These are phyloP conservation scores for Thecophora atra DNA, from an alignment of 2,888 invertebrate genomes.

Conservation along the genomic window DNA sequence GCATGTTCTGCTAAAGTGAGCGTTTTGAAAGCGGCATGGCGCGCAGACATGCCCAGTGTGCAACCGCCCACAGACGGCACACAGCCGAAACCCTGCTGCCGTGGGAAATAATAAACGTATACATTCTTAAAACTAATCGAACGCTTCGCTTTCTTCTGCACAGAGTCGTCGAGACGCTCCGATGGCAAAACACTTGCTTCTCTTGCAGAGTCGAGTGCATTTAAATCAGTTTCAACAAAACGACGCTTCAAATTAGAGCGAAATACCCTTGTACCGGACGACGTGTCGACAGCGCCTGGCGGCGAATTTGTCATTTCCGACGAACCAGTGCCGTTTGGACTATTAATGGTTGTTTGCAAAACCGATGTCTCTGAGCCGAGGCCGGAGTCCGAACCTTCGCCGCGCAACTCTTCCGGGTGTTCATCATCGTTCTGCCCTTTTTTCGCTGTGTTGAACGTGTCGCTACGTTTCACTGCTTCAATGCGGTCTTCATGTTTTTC, in stretches of 20 bases:
- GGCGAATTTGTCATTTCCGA: not conserved
- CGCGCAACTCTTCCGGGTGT: constrained; percentile 64
- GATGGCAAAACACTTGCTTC: not conserved
- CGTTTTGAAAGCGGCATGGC: constrained; percentile 74
- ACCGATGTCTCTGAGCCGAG: constrained; percentile 76
- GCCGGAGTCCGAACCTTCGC: constrained; percentile 86
- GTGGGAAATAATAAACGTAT: constrained; percentile 93
- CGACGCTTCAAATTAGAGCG: constrained; percentile 78
- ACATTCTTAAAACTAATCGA: constrained; percentile 90
- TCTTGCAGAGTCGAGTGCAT: not conserved
- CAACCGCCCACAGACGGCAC: constrained; percentile 90
- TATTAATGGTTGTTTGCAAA: constrained; percentile 48
- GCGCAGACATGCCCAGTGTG: constrained; percentile 92
- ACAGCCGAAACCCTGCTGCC: constrained; percentile 91
- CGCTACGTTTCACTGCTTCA: not conserved
- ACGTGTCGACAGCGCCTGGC: constrained; percentile 21
- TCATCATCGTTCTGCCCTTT: constrained; percentile 44
- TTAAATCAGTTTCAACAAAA: constrained; percentile 64
- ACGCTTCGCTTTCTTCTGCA: constrained; percentile 75
- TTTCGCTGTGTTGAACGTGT: constrained; percentile 26
- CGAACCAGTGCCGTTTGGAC: constrained; percentile 9
- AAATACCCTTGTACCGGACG: constrained; percentile 47
- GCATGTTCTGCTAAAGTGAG: constrained; percentile 91
- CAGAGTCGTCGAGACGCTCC: not conserved
- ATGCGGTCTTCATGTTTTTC: constrained; percentile 14